Evolutionary conservation across 92 coral and sea anemone species (phyloP).

Genomic region (Epizoanthus rinbou): DNA sequence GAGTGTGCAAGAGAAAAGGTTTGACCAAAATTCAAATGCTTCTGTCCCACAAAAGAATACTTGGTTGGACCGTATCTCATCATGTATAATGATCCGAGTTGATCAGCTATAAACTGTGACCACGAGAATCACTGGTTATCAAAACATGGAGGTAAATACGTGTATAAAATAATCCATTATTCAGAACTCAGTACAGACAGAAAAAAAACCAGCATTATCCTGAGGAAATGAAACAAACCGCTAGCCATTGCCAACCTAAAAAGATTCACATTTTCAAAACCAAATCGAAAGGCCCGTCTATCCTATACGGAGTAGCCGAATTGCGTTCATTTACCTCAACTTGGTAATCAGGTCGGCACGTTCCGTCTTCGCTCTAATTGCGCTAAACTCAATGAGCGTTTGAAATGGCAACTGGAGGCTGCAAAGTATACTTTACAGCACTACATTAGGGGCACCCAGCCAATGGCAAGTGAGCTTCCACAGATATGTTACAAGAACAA

Average conservation of each 20-base stretch:
- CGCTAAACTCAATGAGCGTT: neutral
- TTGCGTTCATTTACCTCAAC: neutral
- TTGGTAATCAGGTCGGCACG: neutral
- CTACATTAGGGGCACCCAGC: neutral
- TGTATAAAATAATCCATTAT: no score
- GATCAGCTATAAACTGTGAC: neutral
- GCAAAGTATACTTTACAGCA: conserved; percentile 3
- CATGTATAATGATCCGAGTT: no score
- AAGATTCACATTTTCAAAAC: neutral
- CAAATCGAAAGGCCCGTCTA: no score
- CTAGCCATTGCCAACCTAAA: neutral
- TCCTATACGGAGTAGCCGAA: neutral
- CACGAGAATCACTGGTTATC: no score
- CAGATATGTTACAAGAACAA: neutral
- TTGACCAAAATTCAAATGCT: neutral
- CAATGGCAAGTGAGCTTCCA: neutral
- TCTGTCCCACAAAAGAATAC: neutral
- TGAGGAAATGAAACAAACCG: no score
- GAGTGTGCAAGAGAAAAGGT: neutral
- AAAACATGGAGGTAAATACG: no score
- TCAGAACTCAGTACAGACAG: no score
- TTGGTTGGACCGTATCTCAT: neutral
- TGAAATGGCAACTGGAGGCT: neutral
- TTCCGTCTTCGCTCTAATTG: conserved; percentile 9
- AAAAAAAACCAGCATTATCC: no score